These are phyloP conservation scores for Elephantulus edwardii DNA, from an alignment of 2,113 vertebrate genomes.

Conservation along the genomic window DNA sequence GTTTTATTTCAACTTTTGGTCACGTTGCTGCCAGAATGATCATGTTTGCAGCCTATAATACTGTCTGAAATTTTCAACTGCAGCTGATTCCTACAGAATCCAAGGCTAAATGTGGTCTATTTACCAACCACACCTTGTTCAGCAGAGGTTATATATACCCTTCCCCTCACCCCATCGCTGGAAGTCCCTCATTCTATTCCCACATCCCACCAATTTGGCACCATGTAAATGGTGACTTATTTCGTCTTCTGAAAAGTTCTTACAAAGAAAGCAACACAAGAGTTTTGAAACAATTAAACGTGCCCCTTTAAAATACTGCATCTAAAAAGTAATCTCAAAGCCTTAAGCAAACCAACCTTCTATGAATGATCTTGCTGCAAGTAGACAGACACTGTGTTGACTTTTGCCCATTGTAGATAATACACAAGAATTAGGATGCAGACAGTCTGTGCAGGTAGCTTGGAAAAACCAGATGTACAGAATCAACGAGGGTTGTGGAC, in stretches of 20 bases:
- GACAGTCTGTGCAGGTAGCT: not conserved
- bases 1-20: constrained; percentile 21
- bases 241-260: constrained; percentile 18
- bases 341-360: constrained; percentile 29
- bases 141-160: not conserved
- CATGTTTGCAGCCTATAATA: not conserved
- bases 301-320: constrained; percentile 25
- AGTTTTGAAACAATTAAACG: not conserved
- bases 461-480: not conserved
- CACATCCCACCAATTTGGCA: not conserved
- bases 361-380: constrained; percentile 10
- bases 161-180: not conserved
- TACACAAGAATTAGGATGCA: not conserved
- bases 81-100: constrained; percentile 36
- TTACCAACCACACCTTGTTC: not conserved
- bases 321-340: constrained; percentile 31
- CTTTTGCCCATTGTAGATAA: constrained; percentile 12
- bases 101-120: not conserved
- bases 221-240: not conserved
- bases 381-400: not conserved
- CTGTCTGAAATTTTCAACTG: not conserved
- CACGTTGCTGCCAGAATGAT: not conserved
- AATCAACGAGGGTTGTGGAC: not conserved
- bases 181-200: not conserved
- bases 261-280: constrained; percentile 26